Conservation (phyloP, 1,140 invertebrate genomes). For the Bombus sylvicola region DNA sequence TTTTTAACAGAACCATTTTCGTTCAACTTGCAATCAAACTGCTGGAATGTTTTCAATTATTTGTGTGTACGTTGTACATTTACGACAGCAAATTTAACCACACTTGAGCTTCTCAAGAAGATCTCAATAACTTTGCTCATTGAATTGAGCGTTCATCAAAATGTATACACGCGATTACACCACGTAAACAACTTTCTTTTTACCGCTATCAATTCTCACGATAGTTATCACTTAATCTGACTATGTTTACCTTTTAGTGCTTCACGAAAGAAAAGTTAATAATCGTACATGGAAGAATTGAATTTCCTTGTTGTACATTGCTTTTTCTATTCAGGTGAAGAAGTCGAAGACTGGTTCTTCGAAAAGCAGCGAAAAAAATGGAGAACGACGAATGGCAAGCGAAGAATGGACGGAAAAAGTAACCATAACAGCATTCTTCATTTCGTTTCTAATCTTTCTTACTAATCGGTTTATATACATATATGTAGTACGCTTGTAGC, state of each 20-base stretch:
- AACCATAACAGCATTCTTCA: slow-evolving; percentile 52
- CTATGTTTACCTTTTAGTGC: neutral
- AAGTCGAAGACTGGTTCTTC: slow-evolving; percentile 73
- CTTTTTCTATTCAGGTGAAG: slow-evolving; percentile 71
- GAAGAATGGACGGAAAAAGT: slow-evolving; percentile 77
- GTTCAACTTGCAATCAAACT: neutral
- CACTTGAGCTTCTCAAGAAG: neutral
- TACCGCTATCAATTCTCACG: neutral
- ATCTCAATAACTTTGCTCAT: neutral
- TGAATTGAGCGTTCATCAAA: neutral
- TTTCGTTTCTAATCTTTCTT: neutral
- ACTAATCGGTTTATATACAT: neutral
- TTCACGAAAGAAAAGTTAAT: neutral
- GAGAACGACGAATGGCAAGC: slow-evolving; percentile 67
- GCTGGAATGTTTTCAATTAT: neutral
- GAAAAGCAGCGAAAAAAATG: slow-evolving; percentile 63
- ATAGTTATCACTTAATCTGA: neutral
- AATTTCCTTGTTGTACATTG: slow-evolving; percentile 10
- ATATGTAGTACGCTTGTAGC: neutral
- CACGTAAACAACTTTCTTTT: neutral
- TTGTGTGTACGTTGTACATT: neutral
- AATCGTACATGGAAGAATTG: neutral
- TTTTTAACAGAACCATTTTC: neutral
- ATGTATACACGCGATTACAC: too few relatives aligned
- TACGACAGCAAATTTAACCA: neutral